phyloP scores from a whole-genome alignment of 2,113 vertebrate genomes.

The Malurus melanocephalus region DNA sequence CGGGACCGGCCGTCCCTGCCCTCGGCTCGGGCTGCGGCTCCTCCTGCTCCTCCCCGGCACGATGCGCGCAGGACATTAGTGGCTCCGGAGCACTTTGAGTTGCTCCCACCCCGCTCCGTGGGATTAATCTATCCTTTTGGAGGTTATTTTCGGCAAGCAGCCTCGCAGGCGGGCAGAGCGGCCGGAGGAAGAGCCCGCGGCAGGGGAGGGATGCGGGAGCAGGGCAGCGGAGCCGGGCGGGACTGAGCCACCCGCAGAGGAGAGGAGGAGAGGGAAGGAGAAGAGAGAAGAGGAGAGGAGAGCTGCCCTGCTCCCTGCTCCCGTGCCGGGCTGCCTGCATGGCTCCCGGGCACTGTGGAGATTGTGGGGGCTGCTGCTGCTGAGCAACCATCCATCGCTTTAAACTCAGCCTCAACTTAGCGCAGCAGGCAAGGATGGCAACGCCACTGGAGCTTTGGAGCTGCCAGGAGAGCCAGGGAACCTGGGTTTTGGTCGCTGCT shows the following conservation, averaged over 20 bases:
- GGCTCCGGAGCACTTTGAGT: background rate
- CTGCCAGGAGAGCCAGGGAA: background rate
- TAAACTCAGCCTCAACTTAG: slow-evolving; percentile 31
- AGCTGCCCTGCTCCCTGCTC: background rate
- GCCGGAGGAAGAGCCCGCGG: background rate
- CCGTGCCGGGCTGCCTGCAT: background rate
- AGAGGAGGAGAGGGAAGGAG: background rate
- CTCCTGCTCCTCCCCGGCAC: background rate
- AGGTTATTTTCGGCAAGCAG: slow-evolving; percentile 40
- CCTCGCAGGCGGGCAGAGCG: background rate
- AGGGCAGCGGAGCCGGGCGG: background rate
- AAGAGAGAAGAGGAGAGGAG: background rate
- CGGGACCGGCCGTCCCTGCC: background rate
- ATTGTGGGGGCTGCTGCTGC: slow-evolving; percentile 22
- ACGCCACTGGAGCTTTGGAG: slow-evolving; percentile 10
- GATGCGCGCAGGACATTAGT: background rate
- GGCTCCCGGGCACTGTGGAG: background rate
- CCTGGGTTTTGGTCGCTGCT: slow-evolving; percentile 14
- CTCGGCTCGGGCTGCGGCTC: background rate
- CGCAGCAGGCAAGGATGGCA: slow-evolving; percentile 48
- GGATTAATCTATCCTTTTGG: background rate
- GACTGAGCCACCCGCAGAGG: background rate
- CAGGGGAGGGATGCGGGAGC: slow-evolving; percentile 22
- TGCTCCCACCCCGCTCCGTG: slow-evolving; percentile 11
- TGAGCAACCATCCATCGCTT: background rate